Evolutionary conservation across 1,140 invertebrate genomes (phyloP), one percentile per base, ranked within the genome.

Genomic region (Drosophila pallidifrons): DNA sequence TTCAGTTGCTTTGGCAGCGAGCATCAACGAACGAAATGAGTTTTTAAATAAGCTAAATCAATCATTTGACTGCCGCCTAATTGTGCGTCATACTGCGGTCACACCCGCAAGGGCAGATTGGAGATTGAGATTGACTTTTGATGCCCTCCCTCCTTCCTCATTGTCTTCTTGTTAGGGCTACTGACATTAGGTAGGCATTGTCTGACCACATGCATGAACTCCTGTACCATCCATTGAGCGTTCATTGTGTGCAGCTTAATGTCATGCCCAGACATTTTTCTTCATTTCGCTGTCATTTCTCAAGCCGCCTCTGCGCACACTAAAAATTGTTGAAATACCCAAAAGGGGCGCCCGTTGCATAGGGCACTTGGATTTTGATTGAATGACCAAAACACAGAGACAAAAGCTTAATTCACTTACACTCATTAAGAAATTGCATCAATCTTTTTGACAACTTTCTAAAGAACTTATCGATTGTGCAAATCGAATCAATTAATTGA

Each of bases 41-140:
- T 85, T 89, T 89, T 89, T 89, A 89, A 89, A 66, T 85, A 85
- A 90, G 81, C 75, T 54, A 81, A 90, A 89, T 89, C 85, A 89
- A 89, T 89, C 85, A 90, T 88, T 81, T 85, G 79, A 75, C 66
- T 81, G 72, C 51, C 68, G 68, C 51, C 80, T 89, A 89, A 89
- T 89, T 85, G 81, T 73, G 38, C 58, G 30, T 20, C 74, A 49
- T 6, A 55, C 70, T 54, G 46, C 25, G 47, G 65, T 52, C 68
- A 78, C 81, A 65, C 81, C 85, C 75, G 75, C 59, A 72, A 58
- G 52, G 59, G 43, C 49, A 49, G 35, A 20, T 76, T 59, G 43
- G 47, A 38, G 35, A 51, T 54, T 35, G n/a, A 52, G 46, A 66
- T 76, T 76, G 47, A 54, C 45, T 61, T 51, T 63, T 67, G 51